These are phyloP conservation scores for Ploceus nigricollis DNA, from an alignment of 2,113 vertebrate species.

Conservation along the genomic window DNA sequence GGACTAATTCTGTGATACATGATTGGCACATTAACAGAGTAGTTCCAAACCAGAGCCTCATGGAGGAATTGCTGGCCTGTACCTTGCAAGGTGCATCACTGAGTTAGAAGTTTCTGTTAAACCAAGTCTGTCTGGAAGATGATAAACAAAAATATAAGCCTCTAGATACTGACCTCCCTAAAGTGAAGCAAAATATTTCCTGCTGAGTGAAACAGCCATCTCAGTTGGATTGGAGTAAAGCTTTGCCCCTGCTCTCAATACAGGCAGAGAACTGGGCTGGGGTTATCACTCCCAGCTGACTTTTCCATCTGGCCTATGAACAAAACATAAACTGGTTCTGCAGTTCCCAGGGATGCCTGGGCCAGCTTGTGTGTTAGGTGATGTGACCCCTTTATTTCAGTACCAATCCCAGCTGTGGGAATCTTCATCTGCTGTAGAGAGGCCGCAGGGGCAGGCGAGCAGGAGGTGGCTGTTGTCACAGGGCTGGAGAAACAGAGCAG, in stretches of 20 bases:
- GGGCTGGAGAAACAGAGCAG: neutral
- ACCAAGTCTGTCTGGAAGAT: neutral
- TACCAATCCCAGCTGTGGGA: neutral
- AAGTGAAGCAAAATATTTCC: neutral
- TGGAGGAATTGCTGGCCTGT: neutral
- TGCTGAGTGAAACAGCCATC: neutral
- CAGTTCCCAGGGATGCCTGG: neutral
- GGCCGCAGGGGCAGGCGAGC: neutral
- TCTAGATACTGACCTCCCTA: neutral
- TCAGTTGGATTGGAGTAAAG: neutral
- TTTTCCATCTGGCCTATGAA: neutral
- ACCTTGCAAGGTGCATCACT: neutral
- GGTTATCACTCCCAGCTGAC: accelerated
- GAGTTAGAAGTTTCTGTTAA: neutral
- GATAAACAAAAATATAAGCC: neutral
- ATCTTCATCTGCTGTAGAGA: neutral
- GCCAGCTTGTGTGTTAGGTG: neutral
- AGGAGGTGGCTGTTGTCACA: neutral
- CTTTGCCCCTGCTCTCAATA: neutral
- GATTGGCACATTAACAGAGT: neutral
- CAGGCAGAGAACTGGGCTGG: neutral
- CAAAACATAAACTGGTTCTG: neutral
- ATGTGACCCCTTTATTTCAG: neutral
- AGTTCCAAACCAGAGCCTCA: neutral
- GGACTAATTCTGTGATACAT: neutral